Percentiles rank a stretch among this genome's conserved stretches.
Conservation (phyloP, 2,888 invertebrate species). For the Hirtodrosophila alboralis region DNA sequence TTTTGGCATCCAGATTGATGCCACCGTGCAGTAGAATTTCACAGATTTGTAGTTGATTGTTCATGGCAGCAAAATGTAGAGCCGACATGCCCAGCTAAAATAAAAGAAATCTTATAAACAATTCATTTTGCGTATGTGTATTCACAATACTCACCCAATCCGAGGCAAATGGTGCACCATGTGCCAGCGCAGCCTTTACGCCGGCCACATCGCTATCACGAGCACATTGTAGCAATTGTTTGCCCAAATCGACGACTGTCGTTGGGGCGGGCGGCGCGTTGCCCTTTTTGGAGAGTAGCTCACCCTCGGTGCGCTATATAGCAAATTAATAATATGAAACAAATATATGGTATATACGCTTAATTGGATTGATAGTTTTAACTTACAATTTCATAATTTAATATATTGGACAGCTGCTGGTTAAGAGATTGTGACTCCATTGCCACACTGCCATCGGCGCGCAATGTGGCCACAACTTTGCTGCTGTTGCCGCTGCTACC, state of each 20-base stretch:
- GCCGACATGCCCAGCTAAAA: conserved; percentile 93
- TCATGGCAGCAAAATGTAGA: conserved; percentile 93
- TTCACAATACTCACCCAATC: conserved; percentile 91
- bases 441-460: conserved; percentile 81
- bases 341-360: neutral
- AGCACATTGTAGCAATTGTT: conserved; percentile 91
- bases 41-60: conserved; percentile 91
- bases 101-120: neutral
- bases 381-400: conserved; percentile 81
- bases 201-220: conserved; percentile 90
- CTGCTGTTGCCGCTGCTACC: conserved; percentile 73
- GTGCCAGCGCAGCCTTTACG: conserved; percentile 91
- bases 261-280: conserved; percentile 47
- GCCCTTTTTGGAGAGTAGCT: conserved; percentile 62
- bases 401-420: conserved; percentile 69
- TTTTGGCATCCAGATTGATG: conserved; percentile 93
- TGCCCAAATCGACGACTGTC: conserved; percentile 91
- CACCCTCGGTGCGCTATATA: conserved; percentile 75
- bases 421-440: conserved; percentile 60
- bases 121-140: too few relatives aligned
- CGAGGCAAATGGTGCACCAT: conserved; percentile 95
- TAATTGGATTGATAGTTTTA: neutral
- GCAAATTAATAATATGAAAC: too few relatives aligned
- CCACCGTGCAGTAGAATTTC: conserved; percentile 93
- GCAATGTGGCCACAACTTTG: conserved; percentile 81